A percentile compares a stretch with the other conserved stretches of the same genome.
Conservation (phyloP, 2,888 invertebrate genomes). For the Beris morrisii region DNA sequence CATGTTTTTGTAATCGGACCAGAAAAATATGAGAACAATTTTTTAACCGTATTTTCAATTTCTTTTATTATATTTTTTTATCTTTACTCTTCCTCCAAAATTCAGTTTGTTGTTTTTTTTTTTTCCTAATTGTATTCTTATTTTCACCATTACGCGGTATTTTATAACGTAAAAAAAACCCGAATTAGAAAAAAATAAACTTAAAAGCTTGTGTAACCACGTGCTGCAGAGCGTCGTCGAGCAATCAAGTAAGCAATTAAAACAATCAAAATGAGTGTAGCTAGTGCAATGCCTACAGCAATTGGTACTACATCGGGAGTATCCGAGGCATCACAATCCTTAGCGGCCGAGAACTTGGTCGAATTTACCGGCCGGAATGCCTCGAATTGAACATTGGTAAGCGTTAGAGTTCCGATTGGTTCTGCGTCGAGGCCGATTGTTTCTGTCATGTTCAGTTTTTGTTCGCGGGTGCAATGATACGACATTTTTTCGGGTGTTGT, state of each 20-base stretch:
- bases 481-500: conserved; percentile 66
- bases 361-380: conserved; percentile 64
- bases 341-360: conserved; percentile 68
- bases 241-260: conserved; percentile 91
- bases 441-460: conserved; percentile 61
- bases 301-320: conserved; percentile 94
- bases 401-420: conserved; percentile 58
- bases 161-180: too few relatives aligned
- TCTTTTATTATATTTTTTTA: too few relatives aligned
- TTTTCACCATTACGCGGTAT: too few relatives aligned
- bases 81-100: too few relatives aligned
- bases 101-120: too few relatives aligned
- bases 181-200: too few relatives aligned
- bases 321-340: conserved; percentile 72
- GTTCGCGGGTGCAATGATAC: conserved; percentile 69
- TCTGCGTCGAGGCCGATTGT: conserved; percentile 39
- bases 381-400: conserved; percentile 71
- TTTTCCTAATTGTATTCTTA: too few relatives aligned
- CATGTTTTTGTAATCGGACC: too few relatives aligned
- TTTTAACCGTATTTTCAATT: too few relatives aligned
- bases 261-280: conserved; percentile 86
- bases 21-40: too few relatives aligned
- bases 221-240: conserved; percentile 78
- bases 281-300: conserved; percentile 92
- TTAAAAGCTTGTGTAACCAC: conserved; percentile 88